These are phyloP conservation scores for Colletes latitarsis DNA, from an alignment of 1,140 invertebrate genomes.

Conservation along the genomic window DNA sequence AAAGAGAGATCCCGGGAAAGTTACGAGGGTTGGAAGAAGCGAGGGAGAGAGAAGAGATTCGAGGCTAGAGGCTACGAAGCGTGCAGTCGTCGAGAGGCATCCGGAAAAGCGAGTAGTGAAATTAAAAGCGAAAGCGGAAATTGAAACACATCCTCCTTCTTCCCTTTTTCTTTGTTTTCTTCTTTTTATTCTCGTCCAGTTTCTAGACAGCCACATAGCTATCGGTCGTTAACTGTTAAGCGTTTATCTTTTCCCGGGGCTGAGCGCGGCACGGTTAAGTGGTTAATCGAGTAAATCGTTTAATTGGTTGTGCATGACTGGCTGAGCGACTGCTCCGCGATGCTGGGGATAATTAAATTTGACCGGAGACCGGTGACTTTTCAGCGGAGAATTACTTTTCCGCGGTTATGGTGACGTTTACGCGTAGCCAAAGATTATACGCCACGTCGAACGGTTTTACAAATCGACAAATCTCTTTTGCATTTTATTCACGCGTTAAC, in stretches of 20 bases:
- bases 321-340: background rate
- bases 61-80: slow-evolving; percentile 8
- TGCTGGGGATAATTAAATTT: slow-evolving; percentile 12
- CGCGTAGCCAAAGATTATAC: too few relatives aligned
- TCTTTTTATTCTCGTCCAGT: background rate
- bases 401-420: background rate
- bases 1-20: slow-evolving; percentile 8
- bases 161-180: background rate
- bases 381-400: background rate
- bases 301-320: slow-evolving; percentile 30
- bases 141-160: slow-evolving; percentile 36
- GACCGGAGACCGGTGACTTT: background rate
- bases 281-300: slow-evolving; percentile 32
- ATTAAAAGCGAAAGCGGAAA: slow-evolving; percentile 55
- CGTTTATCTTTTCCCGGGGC: slow-evolving; percentile 33
- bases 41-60: slow-evolving; percentile 20
- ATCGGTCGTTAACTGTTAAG: slow-evolving; percentile 52
- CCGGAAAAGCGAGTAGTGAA: slow-evolving; percentile 51
- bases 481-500: too few relatives aligned
- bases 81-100: slow-evolving; percentile 53
- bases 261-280: background rate
- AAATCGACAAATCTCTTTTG: too few relatives aligned
- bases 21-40: slow-evolving; percentile 4
- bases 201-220: background rate
- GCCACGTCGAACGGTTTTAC: too few relatives aligned